A percentile compares a stretch with the other conserved stretches of the same genome.
These are phyloP conservation scores for Mizuhopecten yessoensis DNA, from an alignment of 1,140 invertebrate species.

Conservation along the genomic window DNA sequence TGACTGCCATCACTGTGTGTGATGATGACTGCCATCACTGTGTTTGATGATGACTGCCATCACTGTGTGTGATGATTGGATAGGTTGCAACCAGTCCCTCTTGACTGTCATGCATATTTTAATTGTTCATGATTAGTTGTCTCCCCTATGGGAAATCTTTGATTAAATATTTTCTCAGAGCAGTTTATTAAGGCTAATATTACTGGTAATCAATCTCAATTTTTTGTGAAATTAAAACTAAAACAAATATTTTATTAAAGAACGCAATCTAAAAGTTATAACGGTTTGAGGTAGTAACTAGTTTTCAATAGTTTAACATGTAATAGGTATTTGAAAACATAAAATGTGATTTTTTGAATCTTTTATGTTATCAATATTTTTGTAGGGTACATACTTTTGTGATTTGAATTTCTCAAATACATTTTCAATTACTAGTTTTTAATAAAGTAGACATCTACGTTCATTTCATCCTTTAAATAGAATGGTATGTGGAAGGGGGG, in stretches of 20 bases:
- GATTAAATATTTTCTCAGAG: neutral
- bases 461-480: neutral
- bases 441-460: neutral
- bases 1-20: no score
- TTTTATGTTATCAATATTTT: no score
- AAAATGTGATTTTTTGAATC: no score
- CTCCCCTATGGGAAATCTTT: neutral
- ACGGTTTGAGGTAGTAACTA: no score
- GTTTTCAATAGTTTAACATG: no score
- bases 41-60: no score
- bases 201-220: neutral
- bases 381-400: no score
- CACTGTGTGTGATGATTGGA: neutral
- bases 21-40: no score
- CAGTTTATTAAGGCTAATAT: neutral
- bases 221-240: neutral
- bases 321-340: no score
- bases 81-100: neutral
- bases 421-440: neutral
- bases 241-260: neutral
- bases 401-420: neutral
- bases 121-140: neutral
- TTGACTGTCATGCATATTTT: neutral
- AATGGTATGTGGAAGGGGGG: neutral
- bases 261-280: no score